Evolutionary conservation across 2,888 invertebrate species (phyloP), one percentile per base, ranked within the genome.

Genomic region (Euzetes globulus): DNA sequence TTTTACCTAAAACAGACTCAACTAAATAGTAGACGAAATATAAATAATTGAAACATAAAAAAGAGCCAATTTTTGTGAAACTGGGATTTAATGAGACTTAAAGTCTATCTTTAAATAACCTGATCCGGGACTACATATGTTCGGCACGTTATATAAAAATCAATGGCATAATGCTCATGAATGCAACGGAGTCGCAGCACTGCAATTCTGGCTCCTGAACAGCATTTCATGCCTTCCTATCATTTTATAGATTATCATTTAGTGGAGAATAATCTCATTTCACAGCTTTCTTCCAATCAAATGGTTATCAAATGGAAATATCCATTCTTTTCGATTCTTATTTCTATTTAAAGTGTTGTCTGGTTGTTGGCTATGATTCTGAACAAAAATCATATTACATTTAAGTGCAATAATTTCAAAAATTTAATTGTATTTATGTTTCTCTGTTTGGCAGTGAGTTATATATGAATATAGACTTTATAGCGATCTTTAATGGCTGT

Each of bases 401-500:
- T n/a, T 19, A 52, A 52, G n/a, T n/a, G 52, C 52, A 19, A 52
- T 52, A 52, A 7, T n/a, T 1, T 19, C 5, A 19, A 52, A 19
- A 52, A 58, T 58, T 55, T 58, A 27, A 58, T 29, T 58, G 6
- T 27, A 58, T 27, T 27, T 58, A n/a, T 58, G 58, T 27, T n/a
- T 58, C 6, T 58, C 58, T 15, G 9, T 29, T 19, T 27, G 13
- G 1, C 27, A 55, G 58, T 58, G 27, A 58, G 17, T 15, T 50
- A 22, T 58, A 6, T 58, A 7, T 22, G 25, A 58, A 58, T 58
- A 58, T 6, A 60, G 27, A 29, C 1, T 60, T 7, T 60, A 60
- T 58, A 65, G 37, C 33, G 65, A 33, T 65, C 65, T 29, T 65
- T 65, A 65, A 65, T 65, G 65, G 65, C 65, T 65, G 65, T 58